A percentile compares a stretch with the other conserved stretches of the same genome.
Evolutionary conservation across 30 jellyfish, hydroid and myxozoan genomes (phyloP).

Genomic region (Nemopilema nomurai): DNA sequence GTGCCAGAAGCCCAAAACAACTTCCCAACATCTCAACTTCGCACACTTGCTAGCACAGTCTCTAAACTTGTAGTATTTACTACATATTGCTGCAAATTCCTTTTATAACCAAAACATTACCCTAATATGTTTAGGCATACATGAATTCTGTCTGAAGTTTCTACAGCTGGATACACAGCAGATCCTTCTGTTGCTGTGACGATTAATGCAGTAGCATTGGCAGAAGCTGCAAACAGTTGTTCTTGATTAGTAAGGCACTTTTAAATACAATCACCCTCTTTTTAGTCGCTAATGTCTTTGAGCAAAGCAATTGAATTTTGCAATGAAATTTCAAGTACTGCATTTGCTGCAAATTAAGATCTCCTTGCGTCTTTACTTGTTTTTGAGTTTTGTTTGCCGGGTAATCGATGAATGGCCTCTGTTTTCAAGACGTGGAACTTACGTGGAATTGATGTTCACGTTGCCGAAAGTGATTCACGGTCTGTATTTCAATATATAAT

Average conservation of each 20-base stretch:
- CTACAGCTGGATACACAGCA: neutral
- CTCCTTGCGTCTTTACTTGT: neutral
- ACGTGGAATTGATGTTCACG: too few species aligned
- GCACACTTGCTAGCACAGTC: neutral
- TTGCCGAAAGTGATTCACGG: too few species aligned
- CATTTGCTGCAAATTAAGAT: neutral
- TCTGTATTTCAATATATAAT: too few species aligned
- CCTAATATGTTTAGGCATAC: neutral
- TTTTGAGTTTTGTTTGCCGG: neutral
- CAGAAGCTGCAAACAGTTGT: neutral
- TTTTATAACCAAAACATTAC: neutral
- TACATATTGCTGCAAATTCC: neutral
- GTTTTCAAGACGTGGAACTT: neutral
- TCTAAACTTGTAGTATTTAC: neutral
- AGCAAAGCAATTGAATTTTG: neutral
- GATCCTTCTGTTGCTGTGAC: neutral
- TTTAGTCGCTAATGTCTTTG: neutral
- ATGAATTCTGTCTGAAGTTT: neutral
- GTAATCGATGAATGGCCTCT: neutral
- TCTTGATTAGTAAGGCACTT: too few species aligned
- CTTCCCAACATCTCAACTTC: neutral
- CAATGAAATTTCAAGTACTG: neutral
- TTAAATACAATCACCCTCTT: neutral
- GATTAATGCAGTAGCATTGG: neutral
- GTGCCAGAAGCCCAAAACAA: neutral